Percentiles rank a stretch among this genome's conserved stretches.
Conservation (phyloP, 2,797 vertebrate genomes). For the Xyrichtys novacula region DNA sequence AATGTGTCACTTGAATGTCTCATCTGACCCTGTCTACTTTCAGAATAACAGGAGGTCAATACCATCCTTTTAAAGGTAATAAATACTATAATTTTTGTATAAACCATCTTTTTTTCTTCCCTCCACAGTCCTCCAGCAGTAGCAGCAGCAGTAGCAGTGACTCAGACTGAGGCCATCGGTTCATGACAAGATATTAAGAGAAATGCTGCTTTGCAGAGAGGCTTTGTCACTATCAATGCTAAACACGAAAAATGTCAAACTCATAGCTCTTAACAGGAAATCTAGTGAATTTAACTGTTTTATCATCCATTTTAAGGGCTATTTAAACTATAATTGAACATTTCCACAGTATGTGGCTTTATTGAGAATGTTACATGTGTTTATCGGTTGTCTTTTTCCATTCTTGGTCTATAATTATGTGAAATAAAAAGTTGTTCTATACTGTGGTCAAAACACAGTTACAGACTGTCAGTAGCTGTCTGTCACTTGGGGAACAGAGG, state of each 20-base stretch:
- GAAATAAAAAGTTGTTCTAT: background rate
- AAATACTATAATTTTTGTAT: background rate
- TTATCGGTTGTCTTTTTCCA: background rate
- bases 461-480: no score
- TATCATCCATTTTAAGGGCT: conserved; percentile 1
- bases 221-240: conserved; percentile 1
- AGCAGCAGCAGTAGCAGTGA: conserved; percentile 80
- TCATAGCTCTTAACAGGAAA: background rate
- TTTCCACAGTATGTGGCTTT: background rate
- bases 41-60: background rate
- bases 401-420: no score
- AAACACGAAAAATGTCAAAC: conserved; percentile 7
- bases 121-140: conserved; percentile 74
- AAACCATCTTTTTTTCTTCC: conserved; percentile 14
- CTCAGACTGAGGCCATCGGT: conserved; percentile 60
- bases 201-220: conserved; percentile 3
- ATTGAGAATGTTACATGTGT: background rate
- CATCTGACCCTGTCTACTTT: background rate
- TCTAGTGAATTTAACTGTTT: background rate
- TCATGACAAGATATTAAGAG: conserved; percentile 13
- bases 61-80: background rate
- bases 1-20: background rate
- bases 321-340: conserved; percentile 11
- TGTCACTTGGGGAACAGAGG: no score
- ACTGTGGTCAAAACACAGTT: no score